Base-by-base conservation (phyloP, 2,797 vertebrate genomes). In the Gallinago solitaria region DNA sequence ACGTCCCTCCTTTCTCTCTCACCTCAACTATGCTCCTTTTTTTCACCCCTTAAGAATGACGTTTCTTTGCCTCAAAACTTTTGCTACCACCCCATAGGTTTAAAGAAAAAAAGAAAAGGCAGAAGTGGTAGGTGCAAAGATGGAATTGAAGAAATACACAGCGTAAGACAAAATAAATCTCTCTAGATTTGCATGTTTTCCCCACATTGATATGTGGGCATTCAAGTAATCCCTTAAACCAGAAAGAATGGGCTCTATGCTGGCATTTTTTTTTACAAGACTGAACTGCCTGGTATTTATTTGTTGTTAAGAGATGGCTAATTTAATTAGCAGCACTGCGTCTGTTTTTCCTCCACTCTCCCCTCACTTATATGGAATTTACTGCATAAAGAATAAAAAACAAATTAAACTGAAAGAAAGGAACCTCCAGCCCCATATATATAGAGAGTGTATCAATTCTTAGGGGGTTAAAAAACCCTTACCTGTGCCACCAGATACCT, bases 231-330 rank as follows among this genome's bases (percentile, higher is more conserved):
- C 3, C 6, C 43, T 78, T 53, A 86, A 83, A 79, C 20, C 73
- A 88, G 56, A 84, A 93, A 73, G 50, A 83, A 83, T 33, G 65
- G 53, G 24, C 23, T 83, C 67, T 35, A 41, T 64, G 60, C 45
- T 83, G 45, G 5, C 57, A 30, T 32, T 84, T 69, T 73, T 83
- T n/a, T 84, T 69, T 73, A 78, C 16, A 16, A 87, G 77, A 61
- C 4, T 63, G n/a, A 92, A 67, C 43, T 56, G 63, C n/a, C 53
- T 86, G 28, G 19, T 79, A 69, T 81, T 74, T 82, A 43, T 81
- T 79, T 83, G 33, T 15, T 94, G 90, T 83, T 93, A 89, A 94
- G 65, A 91, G 94, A 92, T 17, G 17, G 47, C 11, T 86, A 43
- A 95, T 75, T 93, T 37, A 91, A 90, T 91, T 83, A 91, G 33